Conservation (phyloP, 2,797 vertebrate species). For the Chrysocyon brachyurus region DNA sequence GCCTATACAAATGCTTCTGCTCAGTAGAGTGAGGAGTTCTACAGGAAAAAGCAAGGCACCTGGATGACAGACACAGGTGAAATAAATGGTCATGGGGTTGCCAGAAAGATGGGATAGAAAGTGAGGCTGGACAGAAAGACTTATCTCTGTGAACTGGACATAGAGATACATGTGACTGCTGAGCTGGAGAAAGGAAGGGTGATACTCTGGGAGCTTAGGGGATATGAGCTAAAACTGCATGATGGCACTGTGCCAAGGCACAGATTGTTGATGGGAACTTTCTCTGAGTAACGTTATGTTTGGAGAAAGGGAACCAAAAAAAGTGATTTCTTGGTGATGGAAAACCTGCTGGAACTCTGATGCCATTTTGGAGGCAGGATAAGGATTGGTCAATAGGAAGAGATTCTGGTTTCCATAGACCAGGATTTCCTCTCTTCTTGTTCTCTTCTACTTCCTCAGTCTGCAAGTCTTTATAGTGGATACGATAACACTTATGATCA, state of each 20-base stretch:
- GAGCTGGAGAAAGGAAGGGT: background rate
- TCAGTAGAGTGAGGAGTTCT: no score
- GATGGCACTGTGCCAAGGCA: background rate
- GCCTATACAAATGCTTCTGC: background rate
- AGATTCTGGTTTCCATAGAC: background rate
- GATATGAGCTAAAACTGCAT: background rate
- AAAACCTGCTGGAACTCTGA: background rate
- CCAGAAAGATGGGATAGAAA: background rate
- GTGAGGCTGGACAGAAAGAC: background rate
- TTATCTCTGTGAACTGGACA: background rate
- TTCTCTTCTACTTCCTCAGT: background rate
- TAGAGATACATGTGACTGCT: background rate
- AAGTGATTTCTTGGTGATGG: background rate
- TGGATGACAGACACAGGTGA: background rate
- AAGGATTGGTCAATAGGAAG: background rate
- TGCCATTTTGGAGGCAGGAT: no score
- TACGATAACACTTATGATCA: background rate
- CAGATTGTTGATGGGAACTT: background rate
- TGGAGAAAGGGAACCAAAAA: background rate
- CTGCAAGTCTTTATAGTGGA: background rate
- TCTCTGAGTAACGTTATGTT: background rate
- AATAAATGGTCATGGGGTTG: background rate
- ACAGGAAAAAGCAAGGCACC: background rate
- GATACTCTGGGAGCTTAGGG: background rate
- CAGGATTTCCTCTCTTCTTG: background rate